Conservation (phyloP, 2,888 invertebrate genomes). For the Eutolmus rufibarbis region DNA sequence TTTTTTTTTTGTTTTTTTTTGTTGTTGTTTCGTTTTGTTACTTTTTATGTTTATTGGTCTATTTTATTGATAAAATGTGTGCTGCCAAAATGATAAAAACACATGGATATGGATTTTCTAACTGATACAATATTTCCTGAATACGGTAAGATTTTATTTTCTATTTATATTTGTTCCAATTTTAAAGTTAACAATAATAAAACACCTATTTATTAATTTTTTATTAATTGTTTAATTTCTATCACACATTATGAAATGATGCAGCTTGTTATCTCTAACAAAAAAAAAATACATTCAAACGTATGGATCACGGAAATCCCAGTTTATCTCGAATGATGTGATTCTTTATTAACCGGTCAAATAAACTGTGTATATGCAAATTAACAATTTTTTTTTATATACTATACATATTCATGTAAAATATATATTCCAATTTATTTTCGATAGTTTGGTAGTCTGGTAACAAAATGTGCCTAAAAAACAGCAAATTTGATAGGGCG, state of each 20-base stretch:
- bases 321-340: neutral
- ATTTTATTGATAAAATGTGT: slow-evolving; percentile 5
- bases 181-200: no score
- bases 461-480: no score
- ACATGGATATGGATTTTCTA: slow-evolving; percentile 59
- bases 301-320: neutral
- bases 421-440: no score
- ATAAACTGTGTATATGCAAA: neutral
- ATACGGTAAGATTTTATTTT: slow-evolving; percentile 56
- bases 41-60: neutral
- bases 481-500: no score
- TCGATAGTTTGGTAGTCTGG: no score
- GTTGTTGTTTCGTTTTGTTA: neutral
- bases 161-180: neutral
- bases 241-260: neutral
- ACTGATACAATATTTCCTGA: slow-evolving; percentile 59
- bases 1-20: neutral
- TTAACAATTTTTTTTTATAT: no score
- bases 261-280: neutral
- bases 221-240: no score
- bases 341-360: neutral
- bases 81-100: slow-evolving; percentile 26
- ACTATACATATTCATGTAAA: no score
- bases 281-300: neutral
- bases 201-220: no score